Base-by-base conservation (phyloP, 2,888 invertebrate genomes). In the Cremastobaeus sp. region DNA sequence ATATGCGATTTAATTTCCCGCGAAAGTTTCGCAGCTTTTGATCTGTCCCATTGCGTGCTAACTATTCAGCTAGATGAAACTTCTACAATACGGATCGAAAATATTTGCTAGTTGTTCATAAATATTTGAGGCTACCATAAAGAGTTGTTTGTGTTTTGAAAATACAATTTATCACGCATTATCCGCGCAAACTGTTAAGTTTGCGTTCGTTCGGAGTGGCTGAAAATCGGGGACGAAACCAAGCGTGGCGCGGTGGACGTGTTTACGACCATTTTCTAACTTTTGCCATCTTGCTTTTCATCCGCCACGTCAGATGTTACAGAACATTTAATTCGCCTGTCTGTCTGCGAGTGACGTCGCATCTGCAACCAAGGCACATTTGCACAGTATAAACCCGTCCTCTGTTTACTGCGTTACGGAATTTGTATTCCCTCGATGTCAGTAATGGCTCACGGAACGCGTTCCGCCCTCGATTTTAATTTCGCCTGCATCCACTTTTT, bases 191-290 rank as follows among this genome's bases (percentile, higher is more conserved):
- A 66, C 57, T 66, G 55, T 57, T 28, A 48, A 37, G 39, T 45
- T 65, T 54, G 37, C 39, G 55, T 39, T 48, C 57, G 50, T 59
- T 57, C 59, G 28, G 48, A 64, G 48, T 28, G 25, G 43, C 30
- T 30, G 55, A 55, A 70, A 62, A 70, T 35, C 50, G 43, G 50
- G 57, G 62, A 48, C 50, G 57, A 37, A 70, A 70, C 55, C 55
- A 62, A 35, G 48, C 62, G 43, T 70, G 62, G 48, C 70, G 50
- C 43, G 41, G 60, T 48, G 48, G 55, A 62, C 48, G 17, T 55
- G 48, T 62, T 70, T 69, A 59, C 59, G 68, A 45, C 50, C 50
- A 35, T 68, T 68, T 68, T 55, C 54, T 60, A 54, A 70, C 70
- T 70, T 62, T 62, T 70, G 70, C 55, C 55, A 37, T 70, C 48